Percentiles rank a stretch among this genome's conserved stretches.
These are phyloP conservation scores for Agriopis marginaria DNA, from an alignment of 2,888 invertebrate species.

Conservation along the genomic window DNA sequence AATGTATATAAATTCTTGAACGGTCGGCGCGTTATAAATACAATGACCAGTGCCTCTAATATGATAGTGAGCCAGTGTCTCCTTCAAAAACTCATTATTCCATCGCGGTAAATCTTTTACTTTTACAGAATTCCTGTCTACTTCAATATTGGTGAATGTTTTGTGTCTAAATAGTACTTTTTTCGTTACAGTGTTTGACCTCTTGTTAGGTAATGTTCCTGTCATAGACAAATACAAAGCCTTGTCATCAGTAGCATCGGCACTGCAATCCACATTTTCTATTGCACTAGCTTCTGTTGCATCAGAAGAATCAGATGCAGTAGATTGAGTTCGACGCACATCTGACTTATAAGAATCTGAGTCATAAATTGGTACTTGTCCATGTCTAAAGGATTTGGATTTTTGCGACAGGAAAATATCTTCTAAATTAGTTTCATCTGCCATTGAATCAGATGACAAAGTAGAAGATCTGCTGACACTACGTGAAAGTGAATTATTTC, in stretches of 20 bases:
- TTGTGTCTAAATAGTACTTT: constrained; percentile 80
- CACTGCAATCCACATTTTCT: constrained; percentile 80
- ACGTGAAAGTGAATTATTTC: constrained; percentile 56
- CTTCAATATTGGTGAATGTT: constrained; percentile 81
- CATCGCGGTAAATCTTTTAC: constrained; percentile 68
- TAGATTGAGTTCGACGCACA: constrained; percentile 67
- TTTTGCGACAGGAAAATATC: constrained; percentile 80
- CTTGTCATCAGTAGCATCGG: constrained; percentile 60
- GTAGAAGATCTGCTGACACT: constrained; percentile 71
- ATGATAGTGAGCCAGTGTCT: constrained; percentile 78
- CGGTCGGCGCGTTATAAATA: constrained; percentile 77
- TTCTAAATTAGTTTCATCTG: constrained; percentile 80
- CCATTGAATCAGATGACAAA: constrained; percentile 76
- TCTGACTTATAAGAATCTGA: constrained; percentile 59
- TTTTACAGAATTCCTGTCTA: constrained; percentile 72
- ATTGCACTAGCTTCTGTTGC: constrained; percentile 77
- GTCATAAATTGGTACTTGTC: constrained; percentile 55
- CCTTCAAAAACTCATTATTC: constrained; percentile 72
- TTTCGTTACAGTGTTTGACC: constrained; percentile 63
- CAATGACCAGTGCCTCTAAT: constrained; percentile 82
- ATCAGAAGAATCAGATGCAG: constrained; percentile 72
- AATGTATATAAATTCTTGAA: constrained; percentile 77
- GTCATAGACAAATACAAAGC: constrained; percentile 74
- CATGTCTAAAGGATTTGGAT: constrained; percentile 78
- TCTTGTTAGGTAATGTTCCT: constrained; percentile 76